phyloP scores from a whole-genome alignment of 2,888 invertebrate species.

The Liposcelis brunnea region DNA sequence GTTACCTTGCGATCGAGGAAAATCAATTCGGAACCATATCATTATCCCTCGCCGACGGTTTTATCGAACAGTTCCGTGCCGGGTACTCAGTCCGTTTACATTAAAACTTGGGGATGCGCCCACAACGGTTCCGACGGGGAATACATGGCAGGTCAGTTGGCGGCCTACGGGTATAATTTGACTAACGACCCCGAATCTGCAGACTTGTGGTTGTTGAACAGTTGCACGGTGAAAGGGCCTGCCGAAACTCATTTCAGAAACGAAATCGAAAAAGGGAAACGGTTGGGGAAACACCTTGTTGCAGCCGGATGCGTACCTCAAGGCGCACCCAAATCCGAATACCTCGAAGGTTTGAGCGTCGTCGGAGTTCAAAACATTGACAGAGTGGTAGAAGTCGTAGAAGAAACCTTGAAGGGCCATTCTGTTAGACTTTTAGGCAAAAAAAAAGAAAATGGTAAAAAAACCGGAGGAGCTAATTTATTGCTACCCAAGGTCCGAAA shows the following conservation, averaged over 20 bases:
- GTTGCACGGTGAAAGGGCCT: constrained; percentile 96
- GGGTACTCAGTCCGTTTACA: constrained; percentile 59
- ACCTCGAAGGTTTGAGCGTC: constrained; percentile 64
- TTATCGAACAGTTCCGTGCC: constrained; percentile 23
- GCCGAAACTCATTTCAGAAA: constrained; percentile 84
- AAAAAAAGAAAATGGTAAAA: constrained; percentile 60
- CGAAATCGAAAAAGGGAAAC: constrained; percentile 48
- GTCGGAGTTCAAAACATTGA: constrained; percentile 99
- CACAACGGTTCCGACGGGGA: constrained; percentile 97
- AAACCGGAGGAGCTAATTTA: constrained; percentile 73
- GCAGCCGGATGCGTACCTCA: constrained; percentile 98
- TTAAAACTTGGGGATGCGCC: constrained; percentile 96
- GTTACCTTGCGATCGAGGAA: constrained; percentile 49
- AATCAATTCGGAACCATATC: constrained; percentile 21
- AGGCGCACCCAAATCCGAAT: constrained; percentile 60
- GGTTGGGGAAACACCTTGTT: constrained; percentile 65
- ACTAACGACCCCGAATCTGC: constrained; percentile 65
- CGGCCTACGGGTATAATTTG: constrained; percentile 70
- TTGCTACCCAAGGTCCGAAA: constrained; percentile 84
- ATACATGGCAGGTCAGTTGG: constrained; percentile 94
- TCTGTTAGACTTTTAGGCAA: constrained; percentile 61
- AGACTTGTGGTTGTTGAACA: constrained; percentile 89
- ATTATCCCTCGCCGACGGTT: constrained; percentile 17
- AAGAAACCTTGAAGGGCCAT: constrained; percentile 87
- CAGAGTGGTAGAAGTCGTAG: constrained; percentile 90